Conservation (phyloP, 2,113 vertebrate genomes). For the Hydrolagus affinis region DNA sequence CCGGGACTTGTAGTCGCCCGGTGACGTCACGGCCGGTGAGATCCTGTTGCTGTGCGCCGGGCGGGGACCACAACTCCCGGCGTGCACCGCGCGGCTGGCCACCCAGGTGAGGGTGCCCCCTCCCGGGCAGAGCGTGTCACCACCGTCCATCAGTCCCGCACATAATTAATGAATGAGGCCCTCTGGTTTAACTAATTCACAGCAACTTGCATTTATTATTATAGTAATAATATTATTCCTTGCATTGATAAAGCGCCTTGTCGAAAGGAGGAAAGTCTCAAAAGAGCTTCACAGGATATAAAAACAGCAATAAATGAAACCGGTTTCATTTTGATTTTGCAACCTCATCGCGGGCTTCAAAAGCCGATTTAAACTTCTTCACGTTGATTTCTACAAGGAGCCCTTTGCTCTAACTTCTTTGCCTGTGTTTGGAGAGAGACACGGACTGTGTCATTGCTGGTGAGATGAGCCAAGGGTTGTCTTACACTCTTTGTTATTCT, state of each 20-base stretch:
- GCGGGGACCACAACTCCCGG: neutral
- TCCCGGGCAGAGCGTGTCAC: no score
- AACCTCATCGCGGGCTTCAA: constrained; percentile 72
- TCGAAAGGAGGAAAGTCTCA: no score
- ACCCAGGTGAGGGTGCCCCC: no score
- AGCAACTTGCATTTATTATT: no score
- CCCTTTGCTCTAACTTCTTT: constrained; percentile 65
- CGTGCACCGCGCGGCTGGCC: neutral
- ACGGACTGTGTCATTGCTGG: constrained; percentile 72
- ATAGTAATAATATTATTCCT: no score
- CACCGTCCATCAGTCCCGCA: no score
- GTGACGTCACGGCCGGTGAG: accelerated
- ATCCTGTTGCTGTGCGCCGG: no score
- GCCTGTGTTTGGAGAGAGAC: constrained; percentile 76
- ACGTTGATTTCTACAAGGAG: constrained; percentile 46
- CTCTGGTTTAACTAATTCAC: no score
- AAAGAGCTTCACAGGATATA: no score
- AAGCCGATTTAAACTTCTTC: constrained; percentile 59
- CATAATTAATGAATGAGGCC: no score
- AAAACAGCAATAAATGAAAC: no score
- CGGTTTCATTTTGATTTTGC: constrained; percentile 69
- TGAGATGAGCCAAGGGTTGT: constrained; percentile 68
- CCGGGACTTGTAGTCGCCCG: neutral
- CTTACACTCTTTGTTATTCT: constrained; percentile 59
- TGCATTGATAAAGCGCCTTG: no score